Conservation (phyloP, 64 coral and sea anemone species). For the Cladopsammia gracilis region DNA sequence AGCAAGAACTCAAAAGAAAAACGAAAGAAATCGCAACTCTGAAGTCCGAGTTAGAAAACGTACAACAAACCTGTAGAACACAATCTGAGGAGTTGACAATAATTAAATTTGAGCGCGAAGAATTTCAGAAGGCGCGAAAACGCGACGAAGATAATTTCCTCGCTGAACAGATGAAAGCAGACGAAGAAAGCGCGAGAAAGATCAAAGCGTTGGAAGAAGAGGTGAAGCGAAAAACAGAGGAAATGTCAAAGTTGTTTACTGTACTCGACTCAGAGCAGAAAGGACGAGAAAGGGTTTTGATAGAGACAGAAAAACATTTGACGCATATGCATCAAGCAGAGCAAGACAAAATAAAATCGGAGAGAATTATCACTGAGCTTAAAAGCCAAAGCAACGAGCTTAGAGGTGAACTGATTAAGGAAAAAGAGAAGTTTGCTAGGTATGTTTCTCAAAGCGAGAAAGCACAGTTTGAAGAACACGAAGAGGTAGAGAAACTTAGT, state of each 20-base stretch:
- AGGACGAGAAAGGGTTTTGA: slow-evolving; percentile 50
- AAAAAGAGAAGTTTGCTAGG: slow-evolving; percentile 28
- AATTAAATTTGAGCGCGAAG: neutral
- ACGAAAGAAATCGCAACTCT: slow-evolving; percentile 65
- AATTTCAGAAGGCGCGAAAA: slow-evolving; percentile 64
- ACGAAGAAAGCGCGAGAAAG: slow-evolving; percentile 52
- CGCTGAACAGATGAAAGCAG: slow-evolving; percentile 57
- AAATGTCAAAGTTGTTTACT: slow-evolving; percentile 52
- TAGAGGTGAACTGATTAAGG: slow-evolving; percentile 25
- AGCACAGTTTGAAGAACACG: slow-evolving; percentile 47
- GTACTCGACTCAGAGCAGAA: slow-evolving; percentile 68
- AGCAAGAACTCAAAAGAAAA: slow-evolving; percentile 63
- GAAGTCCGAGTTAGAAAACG: slow-evolving; percentile 65
- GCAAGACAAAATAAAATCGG: slow-evolving; percentile 39
- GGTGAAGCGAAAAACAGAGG: slow-evolving; percentile 25
- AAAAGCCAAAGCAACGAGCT: slow-evolving; percentile 46
- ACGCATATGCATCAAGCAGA: slow-evolving; percentile 35
- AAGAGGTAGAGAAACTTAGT: slow-evolving; percentile 86
- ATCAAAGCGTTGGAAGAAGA: slow-evolving; percentile 52
- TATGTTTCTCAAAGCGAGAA: slow-evolving; percentile 44
- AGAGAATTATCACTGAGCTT: slow-evolving; percentile 26
- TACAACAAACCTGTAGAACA: slow-evolving; percentile 25
- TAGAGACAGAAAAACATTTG: slow-evolving; percentile 63
- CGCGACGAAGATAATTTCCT: slow-evolving; percentile 58
- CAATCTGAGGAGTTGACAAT: slow-evolving; percentile 32